Evolutionary conservation across 2,888 invertebrate genomes (phyloP), one percentile per base, ranked within the genome.

Genomic region (Pollenia griseotomentosa): DNA sequence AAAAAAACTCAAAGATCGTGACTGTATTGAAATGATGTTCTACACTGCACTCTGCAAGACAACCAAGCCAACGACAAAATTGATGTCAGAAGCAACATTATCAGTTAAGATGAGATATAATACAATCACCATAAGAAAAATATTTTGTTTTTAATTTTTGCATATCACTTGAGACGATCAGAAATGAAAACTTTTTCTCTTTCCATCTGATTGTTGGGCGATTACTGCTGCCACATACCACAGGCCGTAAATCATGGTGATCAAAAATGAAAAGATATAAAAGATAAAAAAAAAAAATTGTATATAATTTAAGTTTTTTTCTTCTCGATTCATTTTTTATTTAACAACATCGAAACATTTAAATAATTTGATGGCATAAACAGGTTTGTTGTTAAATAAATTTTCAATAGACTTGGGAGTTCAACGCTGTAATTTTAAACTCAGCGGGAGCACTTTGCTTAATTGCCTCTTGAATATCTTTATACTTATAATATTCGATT

Each of bases 361-460:
- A 84, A 87, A 84, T 87, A 87, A 87, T 87, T 81, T 87, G 81
- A 84, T 84, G 87, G 71, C 78, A 84, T 81, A 77, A 81, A 84
- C 75, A 78, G 86, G 82, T 83, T 79, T 80, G 65, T 71, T 86
- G 79, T 81, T 87, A 61, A 81, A 87, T 81, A 87, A 84, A 81
- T 87, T 87, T 84, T 78, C 81, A 68, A 87, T 78, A 77, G 73
- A 68, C 79, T 83, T 87, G 81, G 81, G 87, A 87, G 81, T 84
- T 87, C 87, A 84, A 78, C 84, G 87, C 84, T 83, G 84, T 84
- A 87, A 87, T 88, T 86, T 88, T 46, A 83, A 82, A 86, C 86
- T 83, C 88, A 88, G 88, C 88, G 88, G 88, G 88, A 88, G 88
- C 85, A 83, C 71, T 83, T 83, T 83, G 74, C 80, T 88, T 88